Evolutionary conservation across 2,113 vertebrate species (phyloP).

Genomic region (Theristicus caerulescens): DNA sequence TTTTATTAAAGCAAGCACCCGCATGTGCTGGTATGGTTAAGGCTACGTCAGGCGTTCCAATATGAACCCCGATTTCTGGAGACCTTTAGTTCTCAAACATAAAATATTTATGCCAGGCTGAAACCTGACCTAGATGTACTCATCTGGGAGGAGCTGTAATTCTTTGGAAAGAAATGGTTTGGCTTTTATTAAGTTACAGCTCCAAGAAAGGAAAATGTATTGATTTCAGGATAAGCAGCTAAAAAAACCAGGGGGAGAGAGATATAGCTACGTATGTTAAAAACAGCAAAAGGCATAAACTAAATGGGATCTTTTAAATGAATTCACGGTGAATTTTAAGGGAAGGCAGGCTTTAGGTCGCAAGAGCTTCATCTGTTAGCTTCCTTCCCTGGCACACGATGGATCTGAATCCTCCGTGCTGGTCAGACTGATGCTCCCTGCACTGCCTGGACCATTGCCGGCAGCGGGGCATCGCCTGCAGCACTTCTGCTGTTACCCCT

Average conservation of each 20-base stretch:
- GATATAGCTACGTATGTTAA: neutral
- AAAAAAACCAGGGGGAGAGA: neutral
- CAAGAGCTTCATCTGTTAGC: neutral
- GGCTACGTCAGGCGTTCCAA: neutral
- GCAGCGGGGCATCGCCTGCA: neutral
- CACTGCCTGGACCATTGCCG: fast-evolving
- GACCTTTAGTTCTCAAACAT: neutral
- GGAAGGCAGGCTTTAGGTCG: neutral
- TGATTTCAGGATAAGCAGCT: conserved; percentile 23
- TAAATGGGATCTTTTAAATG: neutral
- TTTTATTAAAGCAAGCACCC: conserved; percentile 59
- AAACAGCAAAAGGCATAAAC: neutral
- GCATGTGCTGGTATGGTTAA: neutral
- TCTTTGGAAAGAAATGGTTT: conserved; percentile 14
- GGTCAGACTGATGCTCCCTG: neutral
- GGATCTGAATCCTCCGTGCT: neutral
- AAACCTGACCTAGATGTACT: conserved; percentile 33
- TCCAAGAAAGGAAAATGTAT: neutral
- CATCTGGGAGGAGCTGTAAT: conserved; percentile 37
- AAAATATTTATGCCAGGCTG: conserved; percentile 42
- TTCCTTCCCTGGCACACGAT: neutral
- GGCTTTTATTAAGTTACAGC: conserved; percentile 38
- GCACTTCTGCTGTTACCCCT: neutral
- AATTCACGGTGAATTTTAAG: neutral
- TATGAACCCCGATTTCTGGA: conserved; percentile 6